Evolutionary conservation across 2,797 vertebrate species (phyloP).

Genomic region (Micromesistius poutassou): DNA sequence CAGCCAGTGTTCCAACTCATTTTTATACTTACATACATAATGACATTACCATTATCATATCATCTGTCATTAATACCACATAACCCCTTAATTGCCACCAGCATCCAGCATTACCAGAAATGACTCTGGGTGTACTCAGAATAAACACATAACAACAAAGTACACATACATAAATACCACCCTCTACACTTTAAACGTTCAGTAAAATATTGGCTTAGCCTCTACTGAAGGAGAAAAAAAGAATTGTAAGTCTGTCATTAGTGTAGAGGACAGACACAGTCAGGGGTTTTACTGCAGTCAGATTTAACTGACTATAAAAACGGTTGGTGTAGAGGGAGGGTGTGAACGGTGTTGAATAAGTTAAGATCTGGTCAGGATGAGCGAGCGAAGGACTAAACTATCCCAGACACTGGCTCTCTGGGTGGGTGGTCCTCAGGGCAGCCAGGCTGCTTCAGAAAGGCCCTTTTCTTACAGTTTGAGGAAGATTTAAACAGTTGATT

Average conservation of each 20-base stretch:
- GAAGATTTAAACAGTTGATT: neutral
- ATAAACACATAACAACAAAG: neutral
- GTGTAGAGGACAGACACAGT: neutral
- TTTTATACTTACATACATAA: slow-evolving; percentile 34
- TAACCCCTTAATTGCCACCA: neutral
- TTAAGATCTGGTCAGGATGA: slow-evolving; percentile 39
- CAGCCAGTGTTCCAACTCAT: neutral
- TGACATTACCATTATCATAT: slow-evolving; percentile 20
- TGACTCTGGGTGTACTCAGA: neutral
- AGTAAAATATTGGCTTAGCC: neutral
- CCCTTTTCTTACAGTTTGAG: neutral
- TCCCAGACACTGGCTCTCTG: slow-evolving; percentile 35
- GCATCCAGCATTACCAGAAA: neutral
- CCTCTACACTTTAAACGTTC: slow-evolving; percentile 26
- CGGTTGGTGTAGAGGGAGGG: neutral
- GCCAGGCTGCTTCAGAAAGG: slow-evolving; percentile 52
- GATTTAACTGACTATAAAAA: neutral
- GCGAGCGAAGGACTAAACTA: slow-evolving; percentile 47
- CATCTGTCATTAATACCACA: slow-evolving; percentile 12
- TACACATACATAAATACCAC: slow-evolving; percentile 8
- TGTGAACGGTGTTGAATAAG: slow-evolving; percentile 20
- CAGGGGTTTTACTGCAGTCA: slow-evolving; percentile 2
- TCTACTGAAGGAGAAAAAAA: neutral
- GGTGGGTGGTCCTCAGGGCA: slow-evolving; percentile 66
- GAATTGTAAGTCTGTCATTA: neutral